Conservation (phyloP, 1,140 invertebrate species). For the Nylanderia fulva region DNA sequence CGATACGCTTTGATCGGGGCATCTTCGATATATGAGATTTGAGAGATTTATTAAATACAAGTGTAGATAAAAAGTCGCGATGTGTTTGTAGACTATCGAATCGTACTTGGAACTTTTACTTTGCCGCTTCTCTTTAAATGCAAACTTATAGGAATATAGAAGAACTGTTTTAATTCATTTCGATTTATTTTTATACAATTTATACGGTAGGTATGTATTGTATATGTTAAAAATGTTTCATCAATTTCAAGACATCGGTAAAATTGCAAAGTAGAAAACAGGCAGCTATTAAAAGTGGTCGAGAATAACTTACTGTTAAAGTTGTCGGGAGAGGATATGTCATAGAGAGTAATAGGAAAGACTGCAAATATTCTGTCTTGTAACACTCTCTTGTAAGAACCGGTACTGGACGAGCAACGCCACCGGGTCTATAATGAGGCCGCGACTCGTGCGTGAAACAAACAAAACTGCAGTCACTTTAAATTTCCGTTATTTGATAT, state of each 20-base stretch:
- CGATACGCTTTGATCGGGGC: not conserved
- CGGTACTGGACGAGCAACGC: not conserved
- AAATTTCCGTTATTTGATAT: slow-evolving; percentile 36
- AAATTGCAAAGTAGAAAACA: not conserved
- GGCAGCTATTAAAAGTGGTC: too few species aligned
- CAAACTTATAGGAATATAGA: not conserved
- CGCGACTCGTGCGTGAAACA: not conserved
- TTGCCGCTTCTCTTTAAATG: not conserved
- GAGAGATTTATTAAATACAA: slow-evolving; percentile 24
- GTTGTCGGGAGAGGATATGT: not conserved
- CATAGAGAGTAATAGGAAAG: not conserved
- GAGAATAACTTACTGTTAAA: not conserved
- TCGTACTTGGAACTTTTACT: too few species aligned
- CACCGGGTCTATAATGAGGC: not conserved
- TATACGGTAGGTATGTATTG: not conserved
- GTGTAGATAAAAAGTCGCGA: not conserved
- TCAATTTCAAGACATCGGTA: not conserved
- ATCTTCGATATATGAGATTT: not conserved
- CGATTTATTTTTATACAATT: not conserved
- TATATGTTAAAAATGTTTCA: not conserved
- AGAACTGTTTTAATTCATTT: too few species aligned
- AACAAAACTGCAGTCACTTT: slow-evolving; percentile 1
- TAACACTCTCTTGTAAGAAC: not conserved
- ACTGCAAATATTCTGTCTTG: not conserved
- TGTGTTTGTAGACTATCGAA: not conserved